Evolutionary conservation across 2,888 invertebrate species (phyloP), one percentile per base, ranked within the genome.

Genomic region (Platycnemis pennipes): DNA sequence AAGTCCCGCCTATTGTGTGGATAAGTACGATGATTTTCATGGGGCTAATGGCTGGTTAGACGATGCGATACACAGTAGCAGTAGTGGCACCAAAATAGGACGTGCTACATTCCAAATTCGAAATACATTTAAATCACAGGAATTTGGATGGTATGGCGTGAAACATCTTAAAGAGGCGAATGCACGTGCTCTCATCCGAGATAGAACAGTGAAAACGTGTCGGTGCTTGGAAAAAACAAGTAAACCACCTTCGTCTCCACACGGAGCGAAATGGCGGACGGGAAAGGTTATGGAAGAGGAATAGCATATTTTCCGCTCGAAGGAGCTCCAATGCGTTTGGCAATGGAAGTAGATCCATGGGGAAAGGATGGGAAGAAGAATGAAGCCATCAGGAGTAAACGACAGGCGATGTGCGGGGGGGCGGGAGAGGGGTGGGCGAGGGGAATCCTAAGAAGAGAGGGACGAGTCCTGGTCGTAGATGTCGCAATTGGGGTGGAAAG

Each of bases 311-410:
- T 63, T 26, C 63, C 63, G n/a, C 63, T 63, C 63, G n/a, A 63
- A 26, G 26, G 26, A 26, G n/a, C n/a, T 4, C 26, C 63, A n/a
- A 26, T 63, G 26, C 63, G n/a, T 4, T 19, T 8, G n/a, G 63
- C 63, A 63, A n/a, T 63, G 63, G 63, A 63, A 26, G 63, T 26
- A 63, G 26, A 63, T 26, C 63, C 63, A n/a, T 63, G 63, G 63
- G 63, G 8, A 26, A 63, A 63, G 63, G 22, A 63, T 63, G 63
- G 19, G 63, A n/a, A 63, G 63, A 63, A 63, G 63, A 63, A 63
- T 63, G 63, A 63, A 63, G 63, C 63, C 63, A 63, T 63, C 63
- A 63, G 26, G n/a, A 63, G n/a, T 63, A 63, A 63, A 63, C 63
- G 63, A 63, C 63, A n/a, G 5, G 26, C 63, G 63, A n/a, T 63